Conservation (phyloP, 2,113 vertebrate species). For the Macroglossus sobrinus region DNA sequence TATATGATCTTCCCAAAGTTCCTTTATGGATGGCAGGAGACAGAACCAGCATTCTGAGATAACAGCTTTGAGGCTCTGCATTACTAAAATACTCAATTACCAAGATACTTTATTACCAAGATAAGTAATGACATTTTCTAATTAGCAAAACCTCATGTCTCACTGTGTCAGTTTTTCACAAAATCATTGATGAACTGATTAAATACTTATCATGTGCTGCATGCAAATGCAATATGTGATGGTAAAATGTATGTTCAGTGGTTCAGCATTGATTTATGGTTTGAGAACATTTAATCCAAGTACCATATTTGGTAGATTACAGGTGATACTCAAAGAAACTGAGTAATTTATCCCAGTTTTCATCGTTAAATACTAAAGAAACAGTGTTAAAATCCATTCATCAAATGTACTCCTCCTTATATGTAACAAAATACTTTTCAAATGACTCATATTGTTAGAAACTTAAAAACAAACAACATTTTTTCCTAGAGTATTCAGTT, state of each 20-base stretch:
- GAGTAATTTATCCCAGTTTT: neutral
- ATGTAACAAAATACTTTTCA: neutral
- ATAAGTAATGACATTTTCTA: neutral
- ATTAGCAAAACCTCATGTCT: neutral
- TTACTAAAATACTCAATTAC: neutral
- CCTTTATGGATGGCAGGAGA: neutral
- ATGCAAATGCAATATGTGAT: neutral
- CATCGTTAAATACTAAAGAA: neutral
- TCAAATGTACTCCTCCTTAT: neutral
- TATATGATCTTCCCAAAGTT: neutral
- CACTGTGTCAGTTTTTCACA: neutral
- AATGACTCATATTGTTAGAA: constrained; percentile 11
- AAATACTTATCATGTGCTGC: neutral
- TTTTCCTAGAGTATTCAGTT: neutral
- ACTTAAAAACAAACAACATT: neutral
- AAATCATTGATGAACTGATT: neutral
- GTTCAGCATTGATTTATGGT: constrained; percentile 7
- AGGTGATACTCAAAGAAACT: constrained; percentile 12
- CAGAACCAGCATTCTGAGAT: neutral
- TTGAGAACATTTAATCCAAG: neutral
- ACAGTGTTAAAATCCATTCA: neutral
- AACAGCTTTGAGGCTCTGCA: neutral
- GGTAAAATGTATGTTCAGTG: neutral
- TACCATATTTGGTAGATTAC: neutral
- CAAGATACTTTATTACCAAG: neutral